phyloP scores from a whole-genome alignment of 2,113 vertebrate species.

The Chionomys nivalis region DNA sequence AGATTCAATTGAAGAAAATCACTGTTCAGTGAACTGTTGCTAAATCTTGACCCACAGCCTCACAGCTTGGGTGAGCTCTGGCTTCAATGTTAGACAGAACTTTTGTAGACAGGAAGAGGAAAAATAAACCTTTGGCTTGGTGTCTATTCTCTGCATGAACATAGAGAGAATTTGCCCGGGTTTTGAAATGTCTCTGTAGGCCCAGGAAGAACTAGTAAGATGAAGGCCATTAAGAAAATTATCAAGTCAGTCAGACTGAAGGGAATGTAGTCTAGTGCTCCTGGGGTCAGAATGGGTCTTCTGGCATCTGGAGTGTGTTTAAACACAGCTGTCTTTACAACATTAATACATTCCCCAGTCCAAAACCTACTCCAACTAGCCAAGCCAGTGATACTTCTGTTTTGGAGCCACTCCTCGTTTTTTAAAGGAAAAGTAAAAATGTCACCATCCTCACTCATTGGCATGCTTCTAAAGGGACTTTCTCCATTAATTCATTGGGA shows the following conservation, averaged over 20 bases:
- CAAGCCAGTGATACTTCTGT: rapidly evolving
- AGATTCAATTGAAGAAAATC: slow-evolving; percentile 39
- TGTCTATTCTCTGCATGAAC: neutral
- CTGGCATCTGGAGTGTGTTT: rapidly evolving
- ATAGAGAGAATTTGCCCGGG: slow-evolving; percentile 35
- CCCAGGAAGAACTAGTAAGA: neutral
- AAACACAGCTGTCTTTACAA: too few relatives aligned
- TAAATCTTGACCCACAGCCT: slow-evolving; percentile 25
- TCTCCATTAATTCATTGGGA: neutral
- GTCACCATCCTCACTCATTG: neutral
- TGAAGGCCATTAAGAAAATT: neutral
- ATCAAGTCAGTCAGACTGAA: neutral
- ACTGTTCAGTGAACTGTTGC: slow-evolving; percentile 55
- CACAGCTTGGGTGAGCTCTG: neutral
- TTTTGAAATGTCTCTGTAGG: slow-evolving; percentile 43
- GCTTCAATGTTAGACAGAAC: slow-evolving; percentile 15
- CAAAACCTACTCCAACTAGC: too few relatives aligned
- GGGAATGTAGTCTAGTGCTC: neutral
- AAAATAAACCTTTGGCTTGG: neutral
- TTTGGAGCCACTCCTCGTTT: neutral
- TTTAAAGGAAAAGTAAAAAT: neutral
- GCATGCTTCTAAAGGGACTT: neutral
- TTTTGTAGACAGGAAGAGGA: neutral
- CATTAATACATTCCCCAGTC: too few relatives aligned
- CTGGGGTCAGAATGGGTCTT: rapidly evolving